Evolutionary conservation across 2,888 invertebrate species (phyloP), one percentile per base, ranked within the genome.

Genomic region (Electrophaes corylata): DNA sequence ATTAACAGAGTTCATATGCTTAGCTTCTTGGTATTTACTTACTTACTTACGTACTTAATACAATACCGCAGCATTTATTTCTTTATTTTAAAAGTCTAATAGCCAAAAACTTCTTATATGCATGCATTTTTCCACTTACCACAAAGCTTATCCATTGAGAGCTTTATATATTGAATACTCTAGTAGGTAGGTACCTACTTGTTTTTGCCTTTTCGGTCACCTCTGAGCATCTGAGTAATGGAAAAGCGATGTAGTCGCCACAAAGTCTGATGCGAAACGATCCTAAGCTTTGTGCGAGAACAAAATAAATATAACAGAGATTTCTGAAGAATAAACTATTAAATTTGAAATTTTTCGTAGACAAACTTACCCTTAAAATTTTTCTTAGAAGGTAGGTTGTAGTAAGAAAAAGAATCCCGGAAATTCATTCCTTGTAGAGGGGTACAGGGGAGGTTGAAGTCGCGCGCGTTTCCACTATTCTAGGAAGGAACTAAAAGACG

Each of bases 181-280:
- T n/a, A n/a, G n/a, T n/a, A n/a, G n/a, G n/a, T n/a, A 37, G 37
- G 12, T 52, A 18, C 18, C 23, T 41, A 19, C n/a, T n/a, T n/a
- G n/a, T n/a, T n/a, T n/a, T n/a, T n/a, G n/a, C n/a, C n/a, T 39
- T 39, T 39, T 39, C 31, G 48, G 29, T 37, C 35, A 31, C 71
- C 66, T 60, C 50, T 57, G 39, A 45, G 57, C 57, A 58, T 55
- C 67, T 57, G 57, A 67, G 70, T 81, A 83, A 82, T 83, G 81
- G 81, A 82, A 82, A 81, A 82, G 65, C 74, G 72, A 60, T 83
- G 83, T 83, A 67, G 68, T 57, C 61, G 64, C 56, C 55, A 52
- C 63, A 52, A 49, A 54, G 45, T 53, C 58, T 60, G 61, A 56
- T 60, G 45, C 66, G 60, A 49, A 53, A 47, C 61, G 54, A 62